Conservation (phyloP, 2,113 vertebrate species). For the Catagonus wagneri region DNA sequence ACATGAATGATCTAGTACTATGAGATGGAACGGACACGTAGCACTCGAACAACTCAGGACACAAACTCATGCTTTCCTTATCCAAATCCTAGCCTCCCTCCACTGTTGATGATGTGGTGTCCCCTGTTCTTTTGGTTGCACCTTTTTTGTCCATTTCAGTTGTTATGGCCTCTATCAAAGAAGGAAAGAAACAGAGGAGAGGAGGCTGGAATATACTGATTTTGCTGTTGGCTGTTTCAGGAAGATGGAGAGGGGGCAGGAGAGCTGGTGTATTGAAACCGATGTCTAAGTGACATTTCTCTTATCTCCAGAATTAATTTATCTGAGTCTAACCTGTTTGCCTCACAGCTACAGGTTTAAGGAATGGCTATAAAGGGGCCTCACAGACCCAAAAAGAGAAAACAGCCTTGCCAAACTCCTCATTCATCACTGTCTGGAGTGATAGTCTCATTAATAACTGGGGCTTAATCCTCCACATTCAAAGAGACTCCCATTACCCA, state of each 20-base stretch:
- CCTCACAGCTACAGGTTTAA: neutral
- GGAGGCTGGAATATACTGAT: neutral
- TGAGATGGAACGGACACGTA: fast-evolving
- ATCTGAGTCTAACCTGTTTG: neutral
- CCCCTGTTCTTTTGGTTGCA: neutral
- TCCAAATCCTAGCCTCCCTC: neutral
- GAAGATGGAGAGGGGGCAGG: neutral
- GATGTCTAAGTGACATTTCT: conserved; percentile 27
- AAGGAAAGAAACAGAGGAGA: neutral
- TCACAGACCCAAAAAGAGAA: neutral
- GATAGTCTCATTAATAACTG: conserved; percentile 63
- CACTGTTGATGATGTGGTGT: neutral
- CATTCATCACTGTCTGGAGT: neutral
- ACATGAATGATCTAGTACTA: neutral
- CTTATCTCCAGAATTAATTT: conserved; percentile 7
- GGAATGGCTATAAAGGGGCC: neutral
- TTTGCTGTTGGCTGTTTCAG: neutral
- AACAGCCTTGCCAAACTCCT: neutral
- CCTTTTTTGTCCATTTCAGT: neutral
- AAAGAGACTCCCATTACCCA: conserved; percentile 71
- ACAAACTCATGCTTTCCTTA: neutral
- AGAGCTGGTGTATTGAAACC: neutral
- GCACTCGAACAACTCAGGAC: neutral
- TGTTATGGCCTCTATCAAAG: neutral
- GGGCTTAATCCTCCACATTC: conserved; percentile 74